Evolutionary conservation across 2,113 vertebrate species (phyloP).

Genomic region (Sigmodon hispidus): DNA sequence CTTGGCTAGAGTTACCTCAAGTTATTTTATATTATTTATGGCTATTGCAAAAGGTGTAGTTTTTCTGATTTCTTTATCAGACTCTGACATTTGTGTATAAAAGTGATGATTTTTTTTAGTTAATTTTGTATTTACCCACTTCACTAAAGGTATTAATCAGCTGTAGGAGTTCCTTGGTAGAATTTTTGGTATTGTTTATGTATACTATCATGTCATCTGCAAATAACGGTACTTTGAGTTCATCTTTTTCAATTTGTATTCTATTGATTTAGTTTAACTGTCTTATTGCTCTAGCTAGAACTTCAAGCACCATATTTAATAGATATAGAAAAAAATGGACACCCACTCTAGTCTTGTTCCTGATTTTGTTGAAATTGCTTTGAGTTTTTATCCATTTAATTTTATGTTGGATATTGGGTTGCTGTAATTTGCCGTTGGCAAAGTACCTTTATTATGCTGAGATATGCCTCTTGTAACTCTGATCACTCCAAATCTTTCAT

Average conservation of each 20-base stretch:
- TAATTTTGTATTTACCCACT: background rate
- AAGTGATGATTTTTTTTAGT: background rate
- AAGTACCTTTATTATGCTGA: background rate
- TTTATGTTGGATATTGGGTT: background rate
- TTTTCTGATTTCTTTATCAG: background rate
- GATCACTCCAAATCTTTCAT: background rate
- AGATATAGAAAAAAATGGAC: background rate
- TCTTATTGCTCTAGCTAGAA: background rate
- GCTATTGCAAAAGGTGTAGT: background rate
- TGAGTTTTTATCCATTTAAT: background rate
- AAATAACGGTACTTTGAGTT: background rate
- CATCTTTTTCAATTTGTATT: background rate
- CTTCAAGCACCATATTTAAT: background rate
- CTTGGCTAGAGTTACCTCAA: background rate
- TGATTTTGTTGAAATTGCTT: background rate
- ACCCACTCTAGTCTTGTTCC: background rate
- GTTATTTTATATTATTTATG: background rate
- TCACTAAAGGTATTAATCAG: background rate
- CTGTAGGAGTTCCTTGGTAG: background rate
- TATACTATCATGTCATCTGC: background rate
- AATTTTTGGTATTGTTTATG: background rate
- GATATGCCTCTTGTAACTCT: background rate
- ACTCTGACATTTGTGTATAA: background rate
- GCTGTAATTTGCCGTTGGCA: too few species aligned
- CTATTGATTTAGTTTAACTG: background rate